Conservation (phyloP, 1,140 invertebrate genomes). For the Saxidomus purpurata region DNA sequence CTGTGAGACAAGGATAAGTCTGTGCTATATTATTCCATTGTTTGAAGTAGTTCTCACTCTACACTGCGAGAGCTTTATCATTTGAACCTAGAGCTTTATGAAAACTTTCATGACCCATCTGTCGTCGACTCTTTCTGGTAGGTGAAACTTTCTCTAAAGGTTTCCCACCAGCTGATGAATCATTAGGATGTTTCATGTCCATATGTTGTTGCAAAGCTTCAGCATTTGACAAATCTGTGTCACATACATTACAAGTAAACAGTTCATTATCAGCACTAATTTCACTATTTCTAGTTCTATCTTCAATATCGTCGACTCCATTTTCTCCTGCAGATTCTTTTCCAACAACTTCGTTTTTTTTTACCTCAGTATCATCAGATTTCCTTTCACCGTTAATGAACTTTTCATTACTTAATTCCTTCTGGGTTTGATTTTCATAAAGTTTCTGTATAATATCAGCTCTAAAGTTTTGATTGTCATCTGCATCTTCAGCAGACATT, state of each 20-base stretch:
- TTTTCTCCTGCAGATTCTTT: conserved; percentile 90
- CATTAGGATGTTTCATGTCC: not conserved
- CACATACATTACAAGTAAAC: not conserved
- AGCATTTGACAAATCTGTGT: not conserved
- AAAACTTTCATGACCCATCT: conserved; percentile 34
- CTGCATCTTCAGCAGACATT: conserved; percentile 58
- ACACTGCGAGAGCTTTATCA: conserved; percentile 47
- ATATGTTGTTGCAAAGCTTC: conserved; percentile 4
- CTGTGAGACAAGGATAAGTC: no score
- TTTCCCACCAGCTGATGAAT: not conserved
- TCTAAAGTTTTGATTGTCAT: conserved; percentile 70
- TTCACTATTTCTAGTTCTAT: conserved; percentile 91
- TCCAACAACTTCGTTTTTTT: conserved; percentile 87
- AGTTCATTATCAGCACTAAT: conserved; percentile 79
- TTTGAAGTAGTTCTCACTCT: not conserved
- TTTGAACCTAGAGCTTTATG: conserved; percentile 27
- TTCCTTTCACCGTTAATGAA: conserved; percentile 59
- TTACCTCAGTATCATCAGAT: not conserved
- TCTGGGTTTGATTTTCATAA: conserved; percentile 69
- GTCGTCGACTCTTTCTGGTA: conserved; percentile 40
- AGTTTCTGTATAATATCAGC: conserved; percentile 75
- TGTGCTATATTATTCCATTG: not conserved
- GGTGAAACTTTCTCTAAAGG: conserved; percentile 40
- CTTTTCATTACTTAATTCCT: conserved; percentile 42
- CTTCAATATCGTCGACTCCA: conserved; percentile 93